These are phyloP conservation scores for Drosophila ironensis DNA, from an alignment of 1,140 invertebrate species.

Conservation along the genomic window DNA sequence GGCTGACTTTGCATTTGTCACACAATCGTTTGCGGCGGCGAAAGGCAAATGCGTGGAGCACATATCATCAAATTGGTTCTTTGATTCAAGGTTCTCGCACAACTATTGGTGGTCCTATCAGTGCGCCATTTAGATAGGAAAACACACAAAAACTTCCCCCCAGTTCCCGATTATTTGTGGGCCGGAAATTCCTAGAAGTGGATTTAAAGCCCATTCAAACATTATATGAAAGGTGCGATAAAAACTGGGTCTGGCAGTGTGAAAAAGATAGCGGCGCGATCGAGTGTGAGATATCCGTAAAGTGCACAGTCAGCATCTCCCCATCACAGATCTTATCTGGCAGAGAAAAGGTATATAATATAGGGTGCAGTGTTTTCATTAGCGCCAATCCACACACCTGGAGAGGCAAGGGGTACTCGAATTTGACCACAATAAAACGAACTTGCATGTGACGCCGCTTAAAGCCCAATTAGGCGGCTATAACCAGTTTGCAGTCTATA, in stretches of 20 bases:
- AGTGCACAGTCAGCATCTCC: not conserved
- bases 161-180: constrained; percentile 1
- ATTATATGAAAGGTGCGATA: constrained; percentile 10
- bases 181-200: constrained; percentile 48
- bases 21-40: no score
- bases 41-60: not conserved
- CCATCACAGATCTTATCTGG: no score
- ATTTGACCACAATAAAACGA: constrained; percentile 15
- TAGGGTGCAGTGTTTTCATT: no score
- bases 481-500: constrained; percentile 43
- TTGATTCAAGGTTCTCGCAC: not conserved
- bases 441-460: constrained; percentile 28
- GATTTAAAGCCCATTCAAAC: constrained; percentile 45
- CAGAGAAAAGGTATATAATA: not conserved
- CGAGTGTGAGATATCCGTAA: not conserved
- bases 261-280: no score
- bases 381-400: not conserved
- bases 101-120: constrained; percentile 4
- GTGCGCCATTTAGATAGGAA: constrained; percentile 19
- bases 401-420: not conserved
- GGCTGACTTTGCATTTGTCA: not conserved
- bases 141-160: not conserved
- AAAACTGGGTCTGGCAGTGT: not conserved
- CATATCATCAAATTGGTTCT: constrained; percentile 10
- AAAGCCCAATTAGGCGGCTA: constrained; percentile 30